phyloP scores from a whole-genome alignment of 2,113 vertebrate species.

The Brachirus orientalis region DNA sequence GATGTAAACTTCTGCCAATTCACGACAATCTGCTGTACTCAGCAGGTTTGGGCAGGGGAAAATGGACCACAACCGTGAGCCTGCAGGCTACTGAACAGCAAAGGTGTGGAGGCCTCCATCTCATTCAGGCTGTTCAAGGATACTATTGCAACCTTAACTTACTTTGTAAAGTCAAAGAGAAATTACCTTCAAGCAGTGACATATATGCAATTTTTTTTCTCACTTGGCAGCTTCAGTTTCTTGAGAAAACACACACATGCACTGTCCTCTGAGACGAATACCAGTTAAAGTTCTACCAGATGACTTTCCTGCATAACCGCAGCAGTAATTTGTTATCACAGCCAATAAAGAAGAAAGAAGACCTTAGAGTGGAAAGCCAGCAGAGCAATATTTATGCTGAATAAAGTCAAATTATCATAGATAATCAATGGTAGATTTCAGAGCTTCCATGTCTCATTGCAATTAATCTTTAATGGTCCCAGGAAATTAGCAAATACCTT shows the following conservation, averaged over 20 bases:
- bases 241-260: slow-evolving; percentile 1
- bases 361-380: slow-evolving; percentile 41
- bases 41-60: slow-evolving; percentile 55
- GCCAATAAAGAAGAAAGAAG: slow-evolving; percentile 33
- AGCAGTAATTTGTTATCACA: slow-evolving; percentile 42
- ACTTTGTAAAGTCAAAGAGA: slow-evolving; percentile 10
- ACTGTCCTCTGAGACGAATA: slow-evolving; percentile 17
- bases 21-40: slow-evolving; percentile 64
- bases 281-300: slow-evolving; percentile 17
- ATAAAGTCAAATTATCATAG: slow-evolving; percentile 47
- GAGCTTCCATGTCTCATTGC: slow-evolving; percentile 44
- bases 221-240: not conserved
- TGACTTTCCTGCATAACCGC: slow-evolving; percentile 24
- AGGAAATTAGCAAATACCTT: slow-evolving; percentile 27
- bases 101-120: slow-evolving; percentile 33
- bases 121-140: slow-evolving; percentile 34
- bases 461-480: slow-evolving; percentile 51
- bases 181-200: slow-evolving; percentile 13
- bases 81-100: slow-evolving; percentile 51
- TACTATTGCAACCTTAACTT: slow-evolving; percentile 18
- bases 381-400: slow-evolving; percentile 72
- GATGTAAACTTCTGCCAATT: slow-evolving; percentile 64
- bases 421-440: slow-evolving; percentile 63
- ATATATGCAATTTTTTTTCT: not conserved
- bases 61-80: slow-evolving; percentile 49